Evolutionary conservation across 2,888 invertebrate genomes (phyloP).

Genomic region (Harmothoe impar): DNA sequence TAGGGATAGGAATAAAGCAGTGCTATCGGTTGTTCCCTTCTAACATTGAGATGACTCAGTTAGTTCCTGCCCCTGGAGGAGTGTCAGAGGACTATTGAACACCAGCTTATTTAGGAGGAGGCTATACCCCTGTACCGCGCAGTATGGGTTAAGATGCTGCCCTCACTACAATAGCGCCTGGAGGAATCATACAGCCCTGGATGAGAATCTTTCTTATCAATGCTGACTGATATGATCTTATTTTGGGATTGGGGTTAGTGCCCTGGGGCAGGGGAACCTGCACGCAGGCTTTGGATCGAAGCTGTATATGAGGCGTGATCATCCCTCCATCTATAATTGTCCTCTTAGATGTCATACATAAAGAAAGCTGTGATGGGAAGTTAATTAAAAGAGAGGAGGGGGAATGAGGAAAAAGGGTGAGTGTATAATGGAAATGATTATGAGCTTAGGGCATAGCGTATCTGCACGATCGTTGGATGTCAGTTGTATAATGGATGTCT

Average conservation of each 20-base stretch:
- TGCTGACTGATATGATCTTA: neutral
- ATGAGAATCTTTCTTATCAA: neutral
- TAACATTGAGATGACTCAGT: too few relatives aligned
- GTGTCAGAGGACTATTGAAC: too few relatives aligned
- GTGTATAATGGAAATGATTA: neutral
- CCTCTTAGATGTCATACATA: neutral
- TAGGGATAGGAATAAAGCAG: too few relatives aligned
- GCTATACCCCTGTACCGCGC: too few relatives aligned
- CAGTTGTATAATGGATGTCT: too few relatives aligned
- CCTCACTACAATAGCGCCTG: neutral
- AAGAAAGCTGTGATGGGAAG: neutral
- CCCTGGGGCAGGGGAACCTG: neutral
- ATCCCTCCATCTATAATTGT: conserved; percentile 38
- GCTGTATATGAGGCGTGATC: neutral
- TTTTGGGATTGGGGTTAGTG: conserved; percentile 6
- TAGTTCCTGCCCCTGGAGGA: too few relatives aligned
- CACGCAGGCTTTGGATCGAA: neutral
- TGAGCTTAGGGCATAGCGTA: neutral
- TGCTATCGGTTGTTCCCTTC: too few relatives aligned
- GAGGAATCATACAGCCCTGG: neutral
- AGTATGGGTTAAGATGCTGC: too few relatives aligned
- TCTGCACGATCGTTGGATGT: too few relatives aligned
- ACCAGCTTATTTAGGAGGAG: too few relatives aligned
- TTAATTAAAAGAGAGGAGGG: neutral
- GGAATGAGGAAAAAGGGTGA: neutral